Evolutionary conservation across 2,888 invertebrate genomes (phyloP).

Genomic region (Parasteatoda lunata): DNA sequence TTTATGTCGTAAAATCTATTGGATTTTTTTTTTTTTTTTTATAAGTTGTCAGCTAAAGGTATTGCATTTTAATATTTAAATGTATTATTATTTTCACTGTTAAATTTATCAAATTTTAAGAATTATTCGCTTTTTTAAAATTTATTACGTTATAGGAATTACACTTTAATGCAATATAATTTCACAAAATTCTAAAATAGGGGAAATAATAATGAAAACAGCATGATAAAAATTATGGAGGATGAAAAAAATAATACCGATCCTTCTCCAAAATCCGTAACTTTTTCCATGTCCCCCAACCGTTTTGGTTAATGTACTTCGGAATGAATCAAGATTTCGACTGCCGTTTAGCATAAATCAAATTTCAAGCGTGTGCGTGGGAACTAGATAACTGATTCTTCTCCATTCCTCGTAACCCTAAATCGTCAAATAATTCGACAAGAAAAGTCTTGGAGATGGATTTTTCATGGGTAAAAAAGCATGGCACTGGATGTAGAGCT

Average conservation of each 20-base stretch:
- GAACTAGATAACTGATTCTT: slow-evolving; percentile 48
- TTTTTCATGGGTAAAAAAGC: slow-evolving; percentile 25
- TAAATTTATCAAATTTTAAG: no score
- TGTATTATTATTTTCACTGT: no score
- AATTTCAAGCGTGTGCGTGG: slow-evolving; percentile 33
- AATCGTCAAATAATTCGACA: slow-evolving; percentile 45
- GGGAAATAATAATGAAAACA: no score
- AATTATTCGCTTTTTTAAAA: no score
- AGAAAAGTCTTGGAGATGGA: slow-evolving; percentile 58
- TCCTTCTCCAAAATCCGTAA: background rate
- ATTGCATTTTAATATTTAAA: no score
- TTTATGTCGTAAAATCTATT: no score
- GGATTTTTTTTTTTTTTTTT: no score
- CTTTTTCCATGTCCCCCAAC: slow-evolving; percentile 18
- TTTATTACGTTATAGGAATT: no score
- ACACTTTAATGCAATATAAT: background rate
- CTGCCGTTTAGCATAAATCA: slow-evolving; percentile 65
- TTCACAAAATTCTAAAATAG: background rate
- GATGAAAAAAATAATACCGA: background rate
- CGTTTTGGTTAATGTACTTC: slow-evolving; percentile 54
- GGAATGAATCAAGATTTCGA: slow-evolving; percentile 57
- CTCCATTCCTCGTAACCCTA: slow-evolving; percentile 12
- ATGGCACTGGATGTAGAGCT: slow-evolving; percentile 6
- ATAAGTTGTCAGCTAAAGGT: no score
- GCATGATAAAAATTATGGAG: no score